Conservation (phyloP, 1,140 invertebrate genomes). For the Cotesia glomerata region DNA sequence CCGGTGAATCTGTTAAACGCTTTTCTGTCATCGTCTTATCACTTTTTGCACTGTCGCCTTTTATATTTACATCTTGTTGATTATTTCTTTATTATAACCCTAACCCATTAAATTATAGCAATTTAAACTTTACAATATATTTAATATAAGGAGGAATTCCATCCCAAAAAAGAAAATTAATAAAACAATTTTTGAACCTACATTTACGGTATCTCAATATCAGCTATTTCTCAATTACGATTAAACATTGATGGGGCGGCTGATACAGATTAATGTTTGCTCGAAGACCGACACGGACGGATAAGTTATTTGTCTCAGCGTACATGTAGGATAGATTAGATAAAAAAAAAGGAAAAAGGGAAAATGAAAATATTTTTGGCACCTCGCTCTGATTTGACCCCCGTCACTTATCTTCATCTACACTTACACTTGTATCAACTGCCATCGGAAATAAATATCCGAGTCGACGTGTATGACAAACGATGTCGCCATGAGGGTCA, state of each 20-base stretch:
- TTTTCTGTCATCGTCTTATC: neutral
- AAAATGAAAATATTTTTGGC: slow-evolving; percentile 16
- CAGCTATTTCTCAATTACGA: slow-evolving; percentile 45
- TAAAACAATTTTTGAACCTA: too few species aligned
- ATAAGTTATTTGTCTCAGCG: slow-evolving; percentile 45
- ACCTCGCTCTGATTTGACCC: slow-evolving; percentile 14
- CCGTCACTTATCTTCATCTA: neutral
- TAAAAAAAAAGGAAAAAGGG: neutral
- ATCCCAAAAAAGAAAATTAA: neutral
- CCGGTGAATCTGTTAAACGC: neutral
- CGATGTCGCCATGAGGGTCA: slow-evolving; percentile 40
- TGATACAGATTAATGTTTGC: slow-evolving; percentile 56
- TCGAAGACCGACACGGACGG: slow-evolving; percentile 14
- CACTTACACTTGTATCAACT: neutral
- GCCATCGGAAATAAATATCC: slow-evolving; percentile 28
- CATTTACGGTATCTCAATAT: too few species aligned
- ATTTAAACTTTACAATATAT: neutral
- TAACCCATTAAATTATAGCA: too few species aligned
- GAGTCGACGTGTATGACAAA: slow-evolving; percentile 42
- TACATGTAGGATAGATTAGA: neutral
- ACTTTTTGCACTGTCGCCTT: neutral
- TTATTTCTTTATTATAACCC: neutral
- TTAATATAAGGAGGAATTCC: neutral
- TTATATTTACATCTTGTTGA: neutral
- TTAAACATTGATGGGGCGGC: slow-evolving; percentile 54